These are phyloP conservation scores for Rapana venosa DNA, from an alignment of 2,888 invertebrate species.

Conservation along the genomic window DNA sequence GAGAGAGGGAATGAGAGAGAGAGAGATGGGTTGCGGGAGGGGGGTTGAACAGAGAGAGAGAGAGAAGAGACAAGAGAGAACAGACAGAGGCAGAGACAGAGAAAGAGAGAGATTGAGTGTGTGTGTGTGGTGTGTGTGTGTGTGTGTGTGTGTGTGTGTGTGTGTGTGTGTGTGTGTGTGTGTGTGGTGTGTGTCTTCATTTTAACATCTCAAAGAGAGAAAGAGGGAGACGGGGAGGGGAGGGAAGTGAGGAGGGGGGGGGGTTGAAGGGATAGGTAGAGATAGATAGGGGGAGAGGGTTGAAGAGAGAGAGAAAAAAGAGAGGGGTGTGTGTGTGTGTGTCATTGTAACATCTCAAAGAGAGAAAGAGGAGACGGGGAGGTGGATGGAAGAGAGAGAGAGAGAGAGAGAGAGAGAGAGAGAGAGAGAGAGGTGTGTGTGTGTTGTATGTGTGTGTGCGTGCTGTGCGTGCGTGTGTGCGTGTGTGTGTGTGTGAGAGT, in stretches of 20 bases:
- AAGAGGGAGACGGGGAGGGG: neutral
- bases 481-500: neutral
- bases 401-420: no score
- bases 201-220: no score
- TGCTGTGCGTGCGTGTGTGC: neutral
- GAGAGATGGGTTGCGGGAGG: neutral
- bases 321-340: neutral
- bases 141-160: neutral
- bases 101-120: neutral
- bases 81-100: neutral
- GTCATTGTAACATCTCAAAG: no score
- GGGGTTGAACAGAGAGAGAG: neutral
- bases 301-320: neutral
- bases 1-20: neutral
- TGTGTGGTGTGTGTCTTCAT: neutral
- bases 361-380: no score
- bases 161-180: neutral
- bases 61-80: no score
- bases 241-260: neutral
- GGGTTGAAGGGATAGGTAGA: no score
- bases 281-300: no score
- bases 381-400: no score
- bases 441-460: neutral
- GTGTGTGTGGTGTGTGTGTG: neutral
- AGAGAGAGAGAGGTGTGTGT: neutral